Conservation (phyloP, 2,888 invertebrate genomes). For the Hyposoter dolosus region DNA sequence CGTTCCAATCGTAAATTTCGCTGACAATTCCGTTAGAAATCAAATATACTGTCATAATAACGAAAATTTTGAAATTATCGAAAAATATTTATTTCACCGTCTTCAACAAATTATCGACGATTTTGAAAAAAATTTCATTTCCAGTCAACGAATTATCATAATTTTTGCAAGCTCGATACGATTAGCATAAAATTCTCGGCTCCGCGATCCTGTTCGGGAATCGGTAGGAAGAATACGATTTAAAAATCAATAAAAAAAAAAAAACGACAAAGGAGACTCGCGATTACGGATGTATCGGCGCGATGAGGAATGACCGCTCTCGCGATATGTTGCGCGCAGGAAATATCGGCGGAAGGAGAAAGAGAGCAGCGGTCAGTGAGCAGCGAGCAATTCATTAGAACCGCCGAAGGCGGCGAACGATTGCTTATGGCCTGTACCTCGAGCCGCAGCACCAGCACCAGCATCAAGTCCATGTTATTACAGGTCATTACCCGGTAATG, state of each 20-base stretch:
- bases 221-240: slow-evolving; percentile 7
- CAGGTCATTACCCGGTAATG: slow-evolving; percentile 81
- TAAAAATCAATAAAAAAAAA: not conserved
- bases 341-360: slow-evolving; percentile 43
- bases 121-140: too few relatives aligned
- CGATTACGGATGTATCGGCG: slow-evolving; percentile 49
- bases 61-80: too few relatives aligned
- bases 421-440: slow-evolving; percentile 77
- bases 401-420: slow-evolving; percentile 79
- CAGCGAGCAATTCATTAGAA: slow-evolving; percentile 80
- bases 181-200: slow-evolving; percentile 51
- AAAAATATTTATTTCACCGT: too few relatives aligned
- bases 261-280: slow-evolving; percentile 10
- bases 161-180: slow-evolving; percentile 5
- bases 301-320: slow-evolving; percentile 52
- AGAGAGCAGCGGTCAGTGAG: slow-evolving; percentile 59
- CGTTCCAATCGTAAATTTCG: too few relatives aligned
- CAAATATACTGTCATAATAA: too few relatives aligned
- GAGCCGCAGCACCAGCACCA: slow-evolving; percentile 66
- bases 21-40: too few relatives aligned
- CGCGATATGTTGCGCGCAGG: slow-evolving; percentile 63
- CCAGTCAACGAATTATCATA: slow-evolving; percentile 13
- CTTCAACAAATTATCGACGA: too few relatives aligned
- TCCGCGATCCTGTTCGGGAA: slow-evolving; percentile 19
- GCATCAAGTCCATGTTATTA: slow-evolving; percentile 81